phyloP scores from a whole-genome alignment of 2,113 vertebrate species.

The Syngnathoides biaculeatus region DNA sequence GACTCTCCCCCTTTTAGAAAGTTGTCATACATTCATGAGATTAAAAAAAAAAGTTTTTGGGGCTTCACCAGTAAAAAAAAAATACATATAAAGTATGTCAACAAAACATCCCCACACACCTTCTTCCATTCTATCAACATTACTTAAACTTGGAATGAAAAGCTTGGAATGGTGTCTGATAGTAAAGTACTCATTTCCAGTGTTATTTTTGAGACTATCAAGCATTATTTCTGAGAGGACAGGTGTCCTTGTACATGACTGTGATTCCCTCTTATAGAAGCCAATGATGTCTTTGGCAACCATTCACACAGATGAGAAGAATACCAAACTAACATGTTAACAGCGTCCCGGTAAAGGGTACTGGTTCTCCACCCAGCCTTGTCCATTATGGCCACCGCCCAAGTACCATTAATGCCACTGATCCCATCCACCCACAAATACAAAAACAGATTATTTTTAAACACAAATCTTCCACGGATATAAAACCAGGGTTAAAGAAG shows the following conservation, averaged over 20 bases:
- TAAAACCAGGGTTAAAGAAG: background rate
- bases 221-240: background rate
- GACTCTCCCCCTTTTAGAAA: background rate
- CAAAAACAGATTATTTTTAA: background rate
- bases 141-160: background rate
- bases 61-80: background rate
- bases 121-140: background rate
- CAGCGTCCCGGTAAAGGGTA: background rate
- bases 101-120: background rate
- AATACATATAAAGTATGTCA: background rate
- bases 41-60: background rate
- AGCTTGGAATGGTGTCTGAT: background rate
- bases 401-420: background rate
- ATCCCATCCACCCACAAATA: background rate
- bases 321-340: background rate
- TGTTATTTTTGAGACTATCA: background rate
- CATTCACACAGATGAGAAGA: background rate
- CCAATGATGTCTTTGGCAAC: background rate
- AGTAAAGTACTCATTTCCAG: background rate
- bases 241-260: background rate
- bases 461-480: background rate
- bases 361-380: background rate
- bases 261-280: background rate
- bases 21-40: background rate
- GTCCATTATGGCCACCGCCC: background rate